Conservation (phyloP, 2,797 vertebrate species). For the Rhinella marina region DNA sequence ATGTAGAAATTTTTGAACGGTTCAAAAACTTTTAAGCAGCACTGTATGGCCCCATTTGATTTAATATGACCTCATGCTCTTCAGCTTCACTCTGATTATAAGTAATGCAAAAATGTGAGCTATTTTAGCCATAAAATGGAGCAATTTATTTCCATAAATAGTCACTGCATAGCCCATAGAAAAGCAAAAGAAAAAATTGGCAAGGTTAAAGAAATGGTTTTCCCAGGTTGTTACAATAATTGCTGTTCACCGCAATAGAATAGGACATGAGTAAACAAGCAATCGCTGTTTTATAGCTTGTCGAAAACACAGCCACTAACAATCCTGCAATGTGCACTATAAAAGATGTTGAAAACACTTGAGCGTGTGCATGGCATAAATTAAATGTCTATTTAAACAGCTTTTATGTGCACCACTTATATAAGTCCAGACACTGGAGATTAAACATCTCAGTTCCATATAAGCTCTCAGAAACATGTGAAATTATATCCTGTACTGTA, state of each 20-base stretch:
- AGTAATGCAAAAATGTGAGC: neutral
- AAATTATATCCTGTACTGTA: no score
- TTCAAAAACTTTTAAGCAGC: no score
- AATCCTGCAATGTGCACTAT: neutral
- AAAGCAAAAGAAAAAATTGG: neutral
- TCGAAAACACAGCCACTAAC: conserved; percentile 6
- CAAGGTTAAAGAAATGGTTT: conserved; percentile 24
- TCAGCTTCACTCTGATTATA: neutral
- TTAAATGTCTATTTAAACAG: neutral
- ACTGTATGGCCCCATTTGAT: neutral
- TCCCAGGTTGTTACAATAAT: conserved; percentile 19
- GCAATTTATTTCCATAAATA: neutral
- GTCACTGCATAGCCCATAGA: neutral
- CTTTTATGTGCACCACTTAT: neutral
- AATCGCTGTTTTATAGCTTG: conserved; percentile 25
- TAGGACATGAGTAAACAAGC: conserved; percentile 7
- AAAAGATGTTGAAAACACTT: neutral
- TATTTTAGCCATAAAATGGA: neutral
- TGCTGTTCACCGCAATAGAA: neutral
- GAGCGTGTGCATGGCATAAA: neutral
- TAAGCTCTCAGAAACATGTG: neutral
- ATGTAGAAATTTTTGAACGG: no score
- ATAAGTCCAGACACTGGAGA: neutral
- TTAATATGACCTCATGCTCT: neutral
- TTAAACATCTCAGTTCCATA: neutral